These are phyloP conservation scores for Arion vulgaris DNA, from an alignment of 1,140 invertebrate genomes.

Conservation along the genomic window DNA sequence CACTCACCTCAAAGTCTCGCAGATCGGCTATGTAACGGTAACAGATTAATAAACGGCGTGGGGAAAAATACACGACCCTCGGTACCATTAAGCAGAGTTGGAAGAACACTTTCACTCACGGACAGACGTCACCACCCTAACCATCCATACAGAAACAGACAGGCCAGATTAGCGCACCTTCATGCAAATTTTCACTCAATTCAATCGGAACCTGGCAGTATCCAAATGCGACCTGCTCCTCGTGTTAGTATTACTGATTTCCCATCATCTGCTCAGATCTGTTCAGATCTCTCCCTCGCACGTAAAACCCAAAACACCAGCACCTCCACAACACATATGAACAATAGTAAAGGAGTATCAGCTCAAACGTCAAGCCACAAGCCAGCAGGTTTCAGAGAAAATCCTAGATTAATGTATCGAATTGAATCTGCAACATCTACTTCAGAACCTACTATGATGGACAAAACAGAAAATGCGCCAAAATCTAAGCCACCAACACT, in stretches of 20 bases:
- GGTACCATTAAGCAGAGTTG: conserved; percentile 10
- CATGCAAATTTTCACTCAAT: conserved; percentile 33
- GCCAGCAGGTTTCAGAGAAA: not conserved
- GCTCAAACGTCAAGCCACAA: not conserved
- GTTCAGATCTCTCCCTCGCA: not conserved
- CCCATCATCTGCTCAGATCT: not conserved
- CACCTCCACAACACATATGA: not conserved
- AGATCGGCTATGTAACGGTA: conserved; percentile 23
- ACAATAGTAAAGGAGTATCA: not conserved
- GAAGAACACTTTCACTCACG: conserved; percentile 19
- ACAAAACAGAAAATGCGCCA: not conserved
- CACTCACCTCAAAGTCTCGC: conserved; percentile 26
- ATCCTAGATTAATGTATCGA: not conserved
- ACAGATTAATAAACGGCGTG: conserved; percentile 5
- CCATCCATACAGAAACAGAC: conserved; percentile 8
- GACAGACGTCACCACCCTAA: conserved; percentile 5
- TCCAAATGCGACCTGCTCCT: not conserved
- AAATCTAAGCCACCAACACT: conserved; percentile 5
- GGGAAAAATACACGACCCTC: not conserved
- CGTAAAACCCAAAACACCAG: not conserved
- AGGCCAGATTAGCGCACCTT: conserved; percentile 19
- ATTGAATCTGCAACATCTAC: conserved; percentile 4
- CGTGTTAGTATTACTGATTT: conserved; percentile 18
- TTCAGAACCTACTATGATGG: conserved; percentile 15
- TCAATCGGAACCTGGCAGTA: conserved; percentile 29